These are phyloP conservation scores for Protonibea diacanthus DNA, from an alignment of 2,797 vertebrate genomes.

Conservation along the genomic window DNA sequence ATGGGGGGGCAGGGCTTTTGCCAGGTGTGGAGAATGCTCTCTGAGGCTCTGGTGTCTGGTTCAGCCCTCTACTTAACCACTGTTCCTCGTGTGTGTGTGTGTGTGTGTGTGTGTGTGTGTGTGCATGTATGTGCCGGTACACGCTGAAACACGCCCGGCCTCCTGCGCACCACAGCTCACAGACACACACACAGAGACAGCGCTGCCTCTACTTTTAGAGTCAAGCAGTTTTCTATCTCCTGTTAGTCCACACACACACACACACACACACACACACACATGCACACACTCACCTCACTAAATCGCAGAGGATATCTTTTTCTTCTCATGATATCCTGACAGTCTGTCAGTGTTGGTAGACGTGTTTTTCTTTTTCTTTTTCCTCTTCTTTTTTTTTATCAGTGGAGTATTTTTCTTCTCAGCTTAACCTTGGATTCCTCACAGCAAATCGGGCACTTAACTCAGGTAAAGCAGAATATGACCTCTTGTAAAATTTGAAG, in stretches of 20 bases:
- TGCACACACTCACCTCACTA: conserved; percentile 48
- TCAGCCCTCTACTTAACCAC: conserved; percentile 61
- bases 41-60: conserved; percentile 57
- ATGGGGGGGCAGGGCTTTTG: conserved; percentile 51
- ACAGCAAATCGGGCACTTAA: conserved; percentile 81
- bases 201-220: conserved; percentile 46
- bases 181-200: conserved; percentile 45
- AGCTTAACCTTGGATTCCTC: conserved; percentile 85
- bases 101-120: conserved; percentile 33
- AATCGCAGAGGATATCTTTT: conserved; percentile 65
- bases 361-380: not conserved
- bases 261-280: conserved; percentile 41
- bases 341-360: conserved; percentile 48
- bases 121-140: conserved; percentile 52
- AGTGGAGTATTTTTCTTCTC: conserved; percentile 69
- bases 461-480: conserved; percentile 78
- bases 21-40: conserved; percentile 75
- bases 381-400: conserved; percentile 38
- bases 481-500: conserved; percentile 11
- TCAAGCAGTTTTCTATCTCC: conserved; percentile 51
- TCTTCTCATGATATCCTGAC: conserved; percentile 59
- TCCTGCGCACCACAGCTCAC: conserved; percentile 42
- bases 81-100: conserved; percentile 39
- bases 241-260: conserved; percentile 42
- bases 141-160: conserved; percentile 74